These are phyloP conservation scores for Opisthograptis luteolata DNA, from an alignment of 2,888 invertebrate species.

Conservation along the genomic window DNA sequence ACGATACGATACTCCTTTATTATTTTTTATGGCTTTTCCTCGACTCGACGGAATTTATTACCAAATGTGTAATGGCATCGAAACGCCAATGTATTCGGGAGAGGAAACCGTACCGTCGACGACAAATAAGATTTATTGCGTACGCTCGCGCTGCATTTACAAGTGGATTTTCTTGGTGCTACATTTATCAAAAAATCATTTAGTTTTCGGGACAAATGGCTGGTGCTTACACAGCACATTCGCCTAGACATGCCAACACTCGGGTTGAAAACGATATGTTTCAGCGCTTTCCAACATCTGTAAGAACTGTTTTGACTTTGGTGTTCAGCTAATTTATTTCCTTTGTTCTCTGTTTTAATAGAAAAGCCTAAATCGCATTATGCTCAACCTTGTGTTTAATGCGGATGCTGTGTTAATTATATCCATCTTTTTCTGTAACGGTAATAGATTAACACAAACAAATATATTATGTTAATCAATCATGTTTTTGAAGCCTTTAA, in stretches of 20 bases:
- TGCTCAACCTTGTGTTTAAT: no score
- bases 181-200: conserved; percentile 56
- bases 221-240: conserved; percentile 27
- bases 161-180: conserved; percentile 40
- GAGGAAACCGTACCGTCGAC: conserved; percentile 49
- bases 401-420: no score
- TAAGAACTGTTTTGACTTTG: background rate
- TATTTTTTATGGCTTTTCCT: conserved; percentile 56
- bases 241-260: conserved; percentile 9
- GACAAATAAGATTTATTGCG: conserved; percentile 44
- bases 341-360: no score
- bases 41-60: conserved; percentile 55
- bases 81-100: conserved; percentile 46
- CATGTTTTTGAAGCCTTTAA: no score
- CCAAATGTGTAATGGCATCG: conserved; percentile 47
- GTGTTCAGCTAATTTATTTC: background rate
- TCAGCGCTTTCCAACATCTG: conserved; percentile 10
- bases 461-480: no score
- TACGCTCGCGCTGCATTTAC: conserved; percentile 46
- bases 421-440: no score
- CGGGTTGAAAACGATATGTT: conserved; percentile 8
- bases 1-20: conserved; percentile 50
- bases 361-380: no score
- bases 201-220: conserved; percentile 34
- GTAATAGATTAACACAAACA: no score